A percentile compares a stretch with the other conserved stretches of the same genome.
These are phyloP conservation scores for Takifugu flavidus DNA, from an alignment of 2,113 vertebrate genomes.

Conservation along the genomic window DNA sequence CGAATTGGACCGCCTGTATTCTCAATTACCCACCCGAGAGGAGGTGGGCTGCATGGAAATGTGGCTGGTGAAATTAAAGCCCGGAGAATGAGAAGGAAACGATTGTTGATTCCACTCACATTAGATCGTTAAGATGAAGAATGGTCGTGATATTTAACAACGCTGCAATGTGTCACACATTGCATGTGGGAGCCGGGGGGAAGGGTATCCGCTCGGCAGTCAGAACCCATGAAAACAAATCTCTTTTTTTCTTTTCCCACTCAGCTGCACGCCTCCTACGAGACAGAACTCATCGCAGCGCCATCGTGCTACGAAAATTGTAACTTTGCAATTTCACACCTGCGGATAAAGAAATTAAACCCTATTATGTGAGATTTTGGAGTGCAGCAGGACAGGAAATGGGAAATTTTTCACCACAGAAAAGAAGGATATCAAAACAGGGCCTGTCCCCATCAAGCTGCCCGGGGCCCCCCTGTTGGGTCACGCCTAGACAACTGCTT, in stretches of 20 bases:
- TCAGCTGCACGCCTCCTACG: conserved; percentile 18
- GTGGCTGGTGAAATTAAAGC: conserved; percentile 51
- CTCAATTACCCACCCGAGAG: conserved; percentile 28
- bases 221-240: conserved; percentile 25
- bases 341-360: conserved; percentile 32
- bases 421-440: conserved; percentile 4
- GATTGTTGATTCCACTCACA: conserved; percentile 61
- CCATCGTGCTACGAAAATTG: conserved; percentile 2
- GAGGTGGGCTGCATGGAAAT: conserved; percentile 21
- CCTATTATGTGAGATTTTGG: conserved; percentile 7
- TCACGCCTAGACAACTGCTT: conserved; percentile 16
- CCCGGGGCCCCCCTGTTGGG: conserved; percentile 16
- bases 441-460: not conserved
- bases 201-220: conserved; percentile 25
- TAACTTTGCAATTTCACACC: conserved; percentile 40
- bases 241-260: conserved; percentile 13
- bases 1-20: conserved; percentile 43
- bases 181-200: conserved; percentile 12
- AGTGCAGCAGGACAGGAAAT: conserved; percentile 18
- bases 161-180: conserved; percentile 55
- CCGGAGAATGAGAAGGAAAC: conserved; percentile 45
- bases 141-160: conserved; percentile 75
- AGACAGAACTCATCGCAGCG: conserved; percentile 15
- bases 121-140: conserved; percentile 70
- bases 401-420: not conserved